Base-by-base conservation (phyloP, 2,797 vertebrate species). In the Syngnathus acus region DNA sequence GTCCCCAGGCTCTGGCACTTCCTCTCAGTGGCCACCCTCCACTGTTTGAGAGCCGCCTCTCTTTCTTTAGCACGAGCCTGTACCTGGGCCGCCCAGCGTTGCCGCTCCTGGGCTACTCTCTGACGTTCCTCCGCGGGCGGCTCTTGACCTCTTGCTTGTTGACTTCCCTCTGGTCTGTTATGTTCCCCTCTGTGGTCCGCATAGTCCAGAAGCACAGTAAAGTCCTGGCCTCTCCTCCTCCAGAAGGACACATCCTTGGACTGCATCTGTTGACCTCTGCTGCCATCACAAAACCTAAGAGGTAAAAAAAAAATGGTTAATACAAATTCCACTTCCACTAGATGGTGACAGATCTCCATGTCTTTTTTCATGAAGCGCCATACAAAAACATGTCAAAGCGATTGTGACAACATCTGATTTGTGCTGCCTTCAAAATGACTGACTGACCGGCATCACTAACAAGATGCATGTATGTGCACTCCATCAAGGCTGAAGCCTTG, bases 191-290 rank as follows among this genome's bases (percentile, higher is more conserved):
- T 88, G 65, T 77, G 89, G 75, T 92, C 92, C 54, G 90, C 84
- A 6, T 92, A 94, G 71, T 93, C 91, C 80, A 93, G 69, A 32
- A 94, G 78, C 66, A 90, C 86, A 48, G 91, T 91, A 79, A 93
- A 94, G 77, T 98, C 95, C 70, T 94, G 95, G 53, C 94, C 95
- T 85, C 90, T 92, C 85, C 95, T 93, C 80, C 94, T 93, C 95
- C 94, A 93, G 72, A 92, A 94, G 71, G 90, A 80, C 8, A 95
- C 91, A 65, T 94, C 91, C 85, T 90, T 95, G 62, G 89, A 85
- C 76, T 92, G 91, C 65, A 78, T 69, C 72, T 86, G 88, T 60
- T 87, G 82, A 68, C 88, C 84, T 73, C 87, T 91, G 1, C 90
- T 82, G 61, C 81, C 84, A 62, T 92, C 90, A 68, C 86, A 91